A percentile compares a stretch with the other conserved stretches of the same genome.
These are phyloP conservation scores for Cosmia pyralina DNA, from an alignment of 2,888 invertebrate species.

Conservation along the genomic window DNA sequence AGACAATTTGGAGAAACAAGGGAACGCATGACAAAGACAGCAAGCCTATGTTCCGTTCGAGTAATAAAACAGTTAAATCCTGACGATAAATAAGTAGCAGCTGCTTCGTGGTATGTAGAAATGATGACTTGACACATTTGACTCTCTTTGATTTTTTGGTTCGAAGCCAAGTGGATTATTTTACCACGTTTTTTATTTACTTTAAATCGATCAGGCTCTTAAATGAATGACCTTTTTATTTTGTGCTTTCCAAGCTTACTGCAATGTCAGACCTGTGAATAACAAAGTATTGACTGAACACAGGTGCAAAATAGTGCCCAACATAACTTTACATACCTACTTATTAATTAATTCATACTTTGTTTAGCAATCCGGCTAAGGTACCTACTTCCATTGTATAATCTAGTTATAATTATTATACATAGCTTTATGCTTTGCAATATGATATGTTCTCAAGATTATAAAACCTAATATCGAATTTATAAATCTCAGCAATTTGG, in stretches of 20 bases:
- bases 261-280: not conserved
- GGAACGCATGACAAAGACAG: not conserved
- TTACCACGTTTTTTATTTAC: conserved; percentile 27
- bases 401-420: not conserved
- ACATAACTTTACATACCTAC: not conserved
- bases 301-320: not conserved
- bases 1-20: conserved; percentile 1
- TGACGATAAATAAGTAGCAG: conserved; percentile 16
- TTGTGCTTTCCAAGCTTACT: not conserved
- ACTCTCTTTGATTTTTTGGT: conserved; percentile 24
- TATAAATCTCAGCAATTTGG: conserved; percentile 6
- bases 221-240: conserved; percentile 12
- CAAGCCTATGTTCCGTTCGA: not conserved
- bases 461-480: not conserved
- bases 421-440: not conserved
- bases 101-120: conserved; percentile 25
- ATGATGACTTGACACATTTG: conserved; percentile 32
- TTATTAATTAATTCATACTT: too few relatives aligned
- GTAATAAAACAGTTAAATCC: conserved; percentile 20
- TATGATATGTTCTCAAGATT: not conserved
- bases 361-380: not conserved
- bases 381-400: not conserved
- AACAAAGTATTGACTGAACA: not conserved
- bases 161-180: conserved; percentile 27
- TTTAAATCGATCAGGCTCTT: conserved; percentile 31